Percentiles rank a stretch among this genome's conserved stretches.
phyloP scores from a whole-genome alignment of 2,797 vertebrate species.

The Girardinus metallicus region DNA sequence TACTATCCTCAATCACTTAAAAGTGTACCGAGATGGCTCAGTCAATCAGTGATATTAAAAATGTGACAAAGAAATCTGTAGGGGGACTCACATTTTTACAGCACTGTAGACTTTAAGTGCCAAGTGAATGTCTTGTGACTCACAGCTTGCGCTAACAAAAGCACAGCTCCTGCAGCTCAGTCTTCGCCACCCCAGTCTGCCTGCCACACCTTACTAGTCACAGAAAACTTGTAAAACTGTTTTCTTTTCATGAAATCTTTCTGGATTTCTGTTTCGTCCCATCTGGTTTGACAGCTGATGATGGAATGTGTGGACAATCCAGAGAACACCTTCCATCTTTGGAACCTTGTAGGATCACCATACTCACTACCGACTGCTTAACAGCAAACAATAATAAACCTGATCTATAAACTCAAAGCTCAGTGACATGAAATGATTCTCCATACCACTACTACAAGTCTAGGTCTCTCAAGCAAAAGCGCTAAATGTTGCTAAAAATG shows the following conservation, averaged over 20 bases:
- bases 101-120: conserved; percentile 17
- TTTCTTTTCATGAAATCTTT: conserved; percentile 38
- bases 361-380: conserved; percentile 4
- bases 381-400: conserved; percentile 17
- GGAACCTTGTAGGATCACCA: conserved; percentile 9
- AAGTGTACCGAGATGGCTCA: background rate
- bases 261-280: conserved; percentile 18
- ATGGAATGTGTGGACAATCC: conserved; percentile 84
- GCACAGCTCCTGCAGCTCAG: conserved; percentile 71
- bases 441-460: background rate
- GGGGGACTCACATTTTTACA: background rate
- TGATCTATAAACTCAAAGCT: conserved; percentile 6
- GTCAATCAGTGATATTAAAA: background rate
- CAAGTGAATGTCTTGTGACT: conserved; percentile 18
- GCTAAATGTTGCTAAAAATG: conserved; percentile 16
- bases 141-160: conserved; percentile 49
- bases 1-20: background rate
- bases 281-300: conserved; percentile 56
- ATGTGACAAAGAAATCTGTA: background rate
- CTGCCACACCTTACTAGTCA: conserved; percentile 19
- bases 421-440: conserved; percentile 16
- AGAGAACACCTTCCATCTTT: conserved; percentile 19
- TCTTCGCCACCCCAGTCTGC: background rate
- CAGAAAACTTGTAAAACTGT: conserved; percentile 32
- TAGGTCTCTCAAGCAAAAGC: conserved; percentile 2